Evolutionary conservation across 2,797 vertebrate species (phyloP).

Genomic region (Pangasius mekongensis): DNA sequence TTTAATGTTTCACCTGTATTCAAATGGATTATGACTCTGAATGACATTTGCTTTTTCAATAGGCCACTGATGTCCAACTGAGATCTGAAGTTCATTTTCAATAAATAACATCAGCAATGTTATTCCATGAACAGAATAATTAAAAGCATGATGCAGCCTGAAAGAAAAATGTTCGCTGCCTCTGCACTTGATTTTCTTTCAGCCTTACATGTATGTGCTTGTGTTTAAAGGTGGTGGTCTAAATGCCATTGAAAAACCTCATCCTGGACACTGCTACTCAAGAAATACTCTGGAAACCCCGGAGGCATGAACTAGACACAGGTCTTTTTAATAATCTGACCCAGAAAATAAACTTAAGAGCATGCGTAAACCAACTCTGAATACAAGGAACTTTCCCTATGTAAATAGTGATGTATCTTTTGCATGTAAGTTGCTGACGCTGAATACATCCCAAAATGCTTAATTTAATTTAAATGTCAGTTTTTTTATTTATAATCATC

Average conservation of each 20-base stretch:
- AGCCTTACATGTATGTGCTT: not conserved
- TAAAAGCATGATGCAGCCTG: not conserved
- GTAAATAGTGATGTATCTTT: not conserved
- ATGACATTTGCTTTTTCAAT: not conserved
- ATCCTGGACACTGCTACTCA: not conserved
- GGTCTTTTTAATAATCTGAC: not conserved
- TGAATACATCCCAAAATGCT: not conserved
- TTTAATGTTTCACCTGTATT: slow-evolving; percentile 26
- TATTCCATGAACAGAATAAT: not conserved
- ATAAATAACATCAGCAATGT: not conserved
- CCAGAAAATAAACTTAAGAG: not conserved
- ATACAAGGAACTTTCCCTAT: not conserved
- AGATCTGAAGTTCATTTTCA: not conserved
- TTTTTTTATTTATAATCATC: not conserved
- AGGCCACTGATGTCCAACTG: not conserved
- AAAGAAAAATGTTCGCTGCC: no score
- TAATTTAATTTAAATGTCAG: not conserved
- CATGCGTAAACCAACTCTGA: not conserved
- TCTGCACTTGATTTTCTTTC: not conserved
- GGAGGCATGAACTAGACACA: not conserved
- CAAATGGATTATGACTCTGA: slow-evolving; percentile 1
- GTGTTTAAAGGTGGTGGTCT: not conserved
- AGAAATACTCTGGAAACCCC: slow-evolving; percentile 4
- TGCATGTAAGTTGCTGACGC: not conserved
- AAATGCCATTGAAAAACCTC: not conserved